Evolutionary conservation across 1,140 invertebrate genomes (phyloP), one percentile per base, ranked within the genome.

Genomic region (Bombus cullumanus): DNA sequence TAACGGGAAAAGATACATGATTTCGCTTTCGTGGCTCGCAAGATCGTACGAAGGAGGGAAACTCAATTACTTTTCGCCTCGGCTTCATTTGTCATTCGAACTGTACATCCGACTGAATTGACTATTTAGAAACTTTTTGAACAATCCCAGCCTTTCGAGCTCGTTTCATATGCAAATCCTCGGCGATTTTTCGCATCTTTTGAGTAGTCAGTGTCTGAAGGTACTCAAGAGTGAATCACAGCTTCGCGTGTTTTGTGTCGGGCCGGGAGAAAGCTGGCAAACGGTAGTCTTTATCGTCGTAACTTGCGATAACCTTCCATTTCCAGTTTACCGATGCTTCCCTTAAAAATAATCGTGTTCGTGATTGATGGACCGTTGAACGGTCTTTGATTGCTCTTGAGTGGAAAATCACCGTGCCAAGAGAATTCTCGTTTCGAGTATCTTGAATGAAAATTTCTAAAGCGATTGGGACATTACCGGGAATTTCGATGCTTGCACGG

Each of bases 281-380:
- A 85, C 83, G 57, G 76, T 85, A 71, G 83, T 85, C 76, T 77
- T 85, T 85, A 85, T 85, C 83, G 76, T 80, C 43, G 76, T 34
- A 78, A 37, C 68, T 57, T n/a, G 41, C 78, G 75, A 81, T 88
- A 85, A 88, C 80, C 62, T 66, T 81, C 57, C 37, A 75, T 68
- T 77, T 74, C 47, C 3, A 72, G 53, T 73, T 53, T 73, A 53
- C 53, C 31, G 37, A 31, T 25, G n/a, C 69, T 59, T 73, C 69
- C 47, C 37, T 25, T 43, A 73, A 73, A 81, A 81, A 59, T 72
- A 3, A 22, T 34, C 28, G 37, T 25, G 41, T 37, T 13, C 25
- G 25, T 59, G 80, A 81, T 73, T 73, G 80, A 81, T 81, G 69
- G 53, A 43, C n/a, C 53, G 80, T 53, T 62, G 80, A 81, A 81